Evolutionary conservation across 2,113 vertebrate species (phyloP).

Genomic region (Ctenodactylus gundi): DNA sequence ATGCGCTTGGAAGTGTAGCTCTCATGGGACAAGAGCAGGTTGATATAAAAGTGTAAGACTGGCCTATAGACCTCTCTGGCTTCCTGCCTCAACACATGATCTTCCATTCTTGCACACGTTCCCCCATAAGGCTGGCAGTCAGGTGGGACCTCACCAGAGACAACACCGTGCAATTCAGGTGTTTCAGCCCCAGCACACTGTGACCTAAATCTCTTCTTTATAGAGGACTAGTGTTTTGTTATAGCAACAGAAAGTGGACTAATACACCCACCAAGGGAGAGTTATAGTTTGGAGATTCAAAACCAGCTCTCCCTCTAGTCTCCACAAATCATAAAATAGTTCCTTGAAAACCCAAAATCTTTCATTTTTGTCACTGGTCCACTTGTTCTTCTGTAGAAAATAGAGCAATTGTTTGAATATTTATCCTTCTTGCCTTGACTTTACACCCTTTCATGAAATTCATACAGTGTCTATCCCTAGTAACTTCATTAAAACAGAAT

Average conservation of each 20-base stretch:
- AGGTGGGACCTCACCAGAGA: neutral
- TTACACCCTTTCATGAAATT: neutral
- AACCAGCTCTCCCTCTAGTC: neutral
- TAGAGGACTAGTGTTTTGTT: neutral
- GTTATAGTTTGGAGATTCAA: too few relatives aligned
- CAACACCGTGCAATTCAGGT: neutral
- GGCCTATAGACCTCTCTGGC: neutral
- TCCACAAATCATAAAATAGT: fast-evolving
- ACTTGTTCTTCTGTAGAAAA: neutral
- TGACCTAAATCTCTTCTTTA: too few relatives aligned
- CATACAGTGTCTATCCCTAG: neutral
- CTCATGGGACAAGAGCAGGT: neutral
- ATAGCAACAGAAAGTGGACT: neutral
- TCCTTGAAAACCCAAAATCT: neutral
- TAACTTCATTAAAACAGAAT: neutral
- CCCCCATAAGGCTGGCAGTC: neutral
- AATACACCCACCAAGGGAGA: too few relatives aligned
- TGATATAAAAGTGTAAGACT: neutral
- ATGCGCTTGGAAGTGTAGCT: neutral
- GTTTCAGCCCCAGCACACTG: too few relatives aligned
- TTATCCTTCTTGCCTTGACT: neutral
- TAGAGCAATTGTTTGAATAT: neutral
- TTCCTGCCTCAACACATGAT: neutral
- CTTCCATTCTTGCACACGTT: neutral
- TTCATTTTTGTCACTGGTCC: neutral